Evolutionary conservation across 2,797 vertebrate genomes (phyloP).

Genomic region (Macropodus opercularis): DNA sequence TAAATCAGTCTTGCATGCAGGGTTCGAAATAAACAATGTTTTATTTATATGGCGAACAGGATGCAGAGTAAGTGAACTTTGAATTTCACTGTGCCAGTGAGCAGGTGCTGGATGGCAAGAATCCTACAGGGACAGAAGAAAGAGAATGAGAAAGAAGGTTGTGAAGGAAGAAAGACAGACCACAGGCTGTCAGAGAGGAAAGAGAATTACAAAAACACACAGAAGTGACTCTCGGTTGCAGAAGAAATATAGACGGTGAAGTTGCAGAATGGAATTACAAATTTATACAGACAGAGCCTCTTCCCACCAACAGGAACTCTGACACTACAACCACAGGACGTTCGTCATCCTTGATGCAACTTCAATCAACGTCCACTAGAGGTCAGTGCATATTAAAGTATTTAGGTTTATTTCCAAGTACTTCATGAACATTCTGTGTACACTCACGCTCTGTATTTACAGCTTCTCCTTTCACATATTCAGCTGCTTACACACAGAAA

Average conservation of each 20-base stretch:
- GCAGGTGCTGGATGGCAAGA: conserved; percentile 50
- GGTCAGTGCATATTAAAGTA: conserved; percentile 72
- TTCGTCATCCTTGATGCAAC: conserved; percentile 43
- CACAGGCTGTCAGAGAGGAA: conserved; percentile 34
- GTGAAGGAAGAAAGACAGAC: conserved; percentile 33
- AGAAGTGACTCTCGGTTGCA: conserved; percentile 13
- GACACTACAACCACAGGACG: neutral
- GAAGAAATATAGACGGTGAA: conserved; percentile 2
- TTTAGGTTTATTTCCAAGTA: conserved; percentile 29
- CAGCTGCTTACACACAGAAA: neutral
- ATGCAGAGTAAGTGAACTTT: conserved; percentile 40
- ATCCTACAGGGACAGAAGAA: conserved; percentile 57
- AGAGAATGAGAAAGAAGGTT: conserved; percentile 58
- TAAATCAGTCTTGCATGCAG: conserved; percentile 1
- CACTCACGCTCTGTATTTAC: neutral
- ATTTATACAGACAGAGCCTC: neutral
- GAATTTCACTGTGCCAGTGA: conserved; percentile 37
- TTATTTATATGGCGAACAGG: conserved; percentile 54
- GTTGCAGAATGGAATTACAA: neutral
- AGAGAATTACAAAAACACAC: conserved; percentile 54
- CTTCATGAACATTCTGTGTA: conserved; percentile 1
- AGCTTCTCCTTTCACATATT: neutral
- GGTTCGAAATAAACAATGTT: conserved; percentile 52
- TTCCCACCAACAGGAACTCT: neutral
- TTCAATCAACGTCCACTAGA: conserved; percentile 69